Evolutionary conservation across 1,140 invertebrate genomes (phyloP).

Genomic region (Ceratosolen solmsi): DNA sequence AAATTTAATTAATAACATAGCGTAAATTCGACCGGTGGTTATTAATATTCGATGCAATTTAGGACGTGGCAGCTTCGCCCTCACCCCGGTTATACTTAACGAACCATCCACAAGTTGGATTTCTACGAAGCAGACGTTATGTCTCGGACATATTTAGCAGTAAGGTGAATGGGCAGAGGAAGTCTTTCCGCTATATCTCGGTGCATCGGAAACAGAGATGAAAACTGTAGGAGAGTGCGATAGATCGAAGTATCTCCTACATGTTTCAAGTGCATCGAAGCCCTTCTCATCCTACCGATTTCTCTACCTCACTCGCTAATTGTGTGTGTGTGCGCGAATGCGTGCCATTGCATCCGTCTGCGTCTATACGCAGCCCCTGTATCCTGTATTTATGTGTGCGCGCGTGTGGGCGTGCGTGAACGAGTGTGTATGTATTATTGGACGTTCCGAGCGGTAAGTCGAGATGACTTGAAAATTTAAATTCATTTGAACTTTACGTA

Average conservation of each 20-base stretch:
- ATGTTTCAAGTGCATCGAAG: slow-evolving; percentile 48
- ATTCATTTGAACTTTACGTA: slow-evolving; percentile 34
- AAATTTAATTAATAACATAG: slow-evolving; percentile 42
- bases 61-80: not conserved
- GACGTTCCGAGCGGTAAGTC: not conserved
- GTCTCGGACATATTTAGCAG: not conserved
- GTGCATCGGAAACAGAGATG: slow-evolving; percentile 50
- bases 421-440: slow-evolving; percentile 13
- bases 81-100: slow-evolving; percentile 17
- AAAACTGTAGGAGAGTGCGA: slow-evolving; percentile 50
- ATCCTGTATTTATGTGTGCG: no score
- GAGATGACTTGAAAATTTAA: slow-evolving; percentile 32
- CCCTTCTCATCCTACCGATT: not conserved
- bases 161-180: not conserved
- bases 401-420: not conserved
- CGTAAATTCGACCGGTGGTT: slow-evolving; percentile 24
- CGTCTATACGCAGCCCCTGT: not conserved
- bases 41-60: slow-evolving; percentile 49
- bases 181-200: not conserved
- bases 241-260: slow-evolving; percentile 9
- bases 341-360: not conserved
- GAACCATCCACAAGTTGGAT: not conserved
- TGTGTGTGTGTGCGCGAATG: not conserved
- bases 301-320: not conserved
- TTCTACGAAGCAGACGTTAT: not conserved